Percentiles rank a stretch among this genome's conserved stretches.
Evolutionary conservation across 2,888 invertebrate species (phyloP).

Genomic region (Pristionchus arcanus): DNA sequence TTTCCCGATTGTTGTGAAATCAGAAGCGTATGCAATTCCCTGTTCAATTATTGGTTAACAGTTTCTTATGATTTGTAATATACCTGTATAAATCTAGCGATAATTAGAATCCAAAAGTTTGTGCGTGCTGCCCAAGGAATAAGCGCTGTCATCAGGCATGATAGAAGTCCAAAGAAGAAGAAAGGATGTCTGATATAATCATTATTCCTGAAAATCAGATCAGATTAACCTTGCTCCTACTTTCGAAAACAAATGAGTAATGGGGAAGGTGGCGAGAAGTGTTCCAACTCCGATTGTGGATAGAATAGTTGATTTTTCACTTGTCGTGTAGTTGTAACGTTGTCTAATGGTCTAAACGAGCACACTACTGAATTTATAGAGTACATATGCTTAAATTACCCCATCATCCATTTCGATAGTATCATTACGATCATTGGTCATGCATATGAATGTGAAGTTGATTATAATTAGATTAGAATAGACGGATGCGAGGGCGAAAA

Average conservation of each 20-base stretch:
- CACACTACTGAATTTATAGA: neutral
- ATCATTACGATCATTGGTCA: conserved; percentile 57
- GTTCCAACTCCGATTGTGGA: conserved; percentile 49
- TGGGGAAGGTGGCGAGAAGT: conserved; percentile 28
- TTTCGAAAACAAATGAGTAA: conserved; percentile 40
- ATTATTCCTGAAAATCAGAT: too few species aligned
- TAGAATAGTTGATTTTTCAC: conserved; percentile 37
- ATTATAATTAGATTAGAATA: conserved; percentile 69
- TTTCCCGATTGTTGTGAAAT: conserved; percentile 53
- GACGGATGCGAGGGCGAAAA: conserved; percentile 67
- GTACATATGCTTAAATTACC: neutral
- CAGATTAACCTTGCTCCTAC: conserved; percentile 42
- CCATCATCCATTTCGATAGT: conserved; percentile 5
- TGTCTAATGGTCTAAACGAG: neutral
- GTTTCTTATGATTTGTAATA: neutral
- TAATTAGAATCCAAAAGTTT: neutral
- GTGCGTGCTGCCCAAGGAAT: conserved; percentile 24
- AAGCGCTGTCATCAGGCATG: conserved; percentile 8
- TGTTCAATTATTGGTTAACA: neutral
- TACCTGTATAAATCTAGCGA: conserved; percentile 37
- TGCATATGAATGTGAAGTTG: conserved; percentile 73
- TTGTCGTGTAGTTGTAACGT: conserved; percentile 33
- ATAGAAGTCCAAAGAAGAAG: conserved; percentile 44
- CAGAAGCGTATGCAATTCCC: conserved; percentile 47
- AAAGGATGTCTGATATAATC: conserved; percentile 11